phyloP scores from a whole-genome alignment of 64 coral and sea anemone species.

The Dendronephthya gigantea region DNA sequence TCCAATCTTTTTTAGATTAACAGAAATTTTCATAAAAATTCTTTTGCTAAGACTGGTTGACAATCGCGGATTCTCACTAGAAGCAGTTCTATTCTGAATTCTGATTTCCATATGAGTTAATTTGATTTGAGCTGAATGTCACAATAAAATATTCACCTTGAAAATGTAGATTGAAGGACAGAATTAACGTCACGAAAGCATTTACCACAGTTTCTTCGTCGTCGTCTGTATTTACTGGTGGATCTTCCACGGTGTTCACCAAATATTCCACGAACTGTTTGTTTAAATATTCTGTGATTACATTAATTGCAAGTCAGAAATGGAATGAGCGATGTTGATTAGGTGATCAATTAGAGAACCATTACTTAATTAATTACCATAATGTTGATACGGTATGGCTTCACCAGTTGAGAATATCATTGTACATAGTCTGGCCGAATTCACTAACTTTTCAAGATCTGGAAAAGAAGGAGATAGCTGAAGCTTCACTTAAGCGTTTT shows the following conservation, averaged over 20 bases:
- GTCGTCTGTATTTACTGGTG: slow-evolving; percentile 39
- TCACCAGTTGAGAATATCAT: slow-evolving; percentile 98
- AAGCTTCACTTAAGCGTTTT: neutral
- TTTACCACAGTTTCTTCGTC: slow-evolving; percentile 64
- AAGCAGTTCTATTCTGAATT: no score
- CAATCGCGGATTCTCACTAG: no score
- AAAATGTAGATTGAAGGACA: slow-evolving; percentile 93
- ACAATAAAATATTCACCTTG: slow-evolving; percentile 40
- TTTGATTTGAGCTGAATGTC: neutral
- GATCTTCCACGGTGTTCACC: slow-evolving; percentile 53
- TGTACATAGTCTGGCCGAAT: slow-evolving; percentile 55
- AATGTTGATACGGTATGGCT: slow-evolving; percentile 47
- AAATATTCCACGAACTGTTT: slow-evolving; percentile 61
- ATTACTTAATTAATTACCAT: slow-evolving; percentile 48
- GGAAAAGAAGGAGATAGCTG: neutral
- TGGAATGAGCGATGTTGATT: neutral
- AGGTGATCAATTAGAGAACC: neutral
- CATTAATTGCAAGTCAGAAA: neutral
- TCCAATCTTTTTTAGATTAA: no score
- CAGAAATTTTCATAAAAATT: no score
- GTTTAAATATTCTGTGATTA: slow-evolving; percentile 53
- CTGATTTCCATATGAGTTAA: no score
- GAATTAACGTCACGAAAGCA: slow-evolving; percentile 50
- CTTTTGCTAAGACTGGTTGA: no score
- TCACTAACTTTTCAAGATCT: slow-evolving; percentile 54